Percentiles rank a stretch among this genome's conserved stretches.
Conservation (phyloP, 2,888 invertebrate species). For the Molorchus minor region DNA sequence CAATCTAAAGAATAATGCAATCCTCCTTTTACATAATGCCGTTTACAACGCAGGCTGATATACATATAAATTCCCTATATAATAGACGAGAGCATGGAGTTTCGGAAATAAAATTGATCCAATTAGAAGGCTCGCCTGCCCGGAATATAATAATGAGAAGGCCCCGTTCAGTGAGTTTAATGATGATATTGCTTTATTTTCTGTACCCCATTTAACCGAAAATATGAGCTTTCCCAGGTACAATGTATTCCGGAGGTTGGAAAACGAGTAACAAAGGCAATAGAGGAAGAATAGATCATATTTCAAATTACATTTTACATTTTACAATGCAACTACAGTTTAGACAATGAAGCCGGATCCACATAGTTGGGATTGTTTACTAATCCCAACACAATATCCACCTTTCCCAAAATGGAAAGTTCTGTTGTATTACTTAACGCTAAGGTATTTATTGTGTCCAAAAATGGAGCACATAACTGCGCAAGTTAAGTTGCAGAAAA, state of each 20-base stretch:
- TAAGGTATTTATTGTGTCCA: too few species aligned
- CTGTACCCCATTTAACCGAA: slow-evolving; percentile 6
- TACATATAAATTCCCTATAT: not conserved
- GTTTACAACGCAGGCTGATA: not conserved
- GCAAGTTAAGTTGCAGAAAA: too few species aligned
- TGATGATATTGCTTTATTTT: slow-evolving; percentile 14
- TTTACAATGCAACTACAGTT: too few species aligned
- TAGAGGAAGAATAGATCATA: not conserved
- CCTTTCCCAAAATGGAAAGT: too few species aligned
- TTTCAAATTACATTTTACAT: not conserved
- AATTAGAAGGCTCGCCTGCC: not conserved
- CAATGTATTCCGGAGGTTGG: slow-evolving; percentile 1
- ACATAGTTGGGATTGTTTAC: too few species aligned
- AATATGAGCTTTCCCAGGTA: not conserved
- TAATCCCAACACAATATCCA: too few species aligned
- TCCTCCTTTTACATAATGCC: too few species aligned
- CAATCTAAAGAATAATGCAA: too few species aligned
- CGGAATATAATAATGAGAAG: not conserved
- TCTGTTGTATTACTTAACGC: too few species aligned
- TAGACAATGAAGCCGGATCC: too few species aligned
- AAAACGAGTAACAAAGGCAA: slow-evolving; percentile 5
- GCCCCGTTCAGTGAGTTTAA: not conserved
- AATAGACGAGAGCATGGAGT: not conserved
- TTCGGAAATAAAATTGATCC: slow-evolving; percentile 6
- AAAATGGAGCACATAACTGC: too few species aligned